phyloP scores from a whole-genome alignment of 2,113 vertebrate genomes.

The Neofelis nebulosa region DNA sequence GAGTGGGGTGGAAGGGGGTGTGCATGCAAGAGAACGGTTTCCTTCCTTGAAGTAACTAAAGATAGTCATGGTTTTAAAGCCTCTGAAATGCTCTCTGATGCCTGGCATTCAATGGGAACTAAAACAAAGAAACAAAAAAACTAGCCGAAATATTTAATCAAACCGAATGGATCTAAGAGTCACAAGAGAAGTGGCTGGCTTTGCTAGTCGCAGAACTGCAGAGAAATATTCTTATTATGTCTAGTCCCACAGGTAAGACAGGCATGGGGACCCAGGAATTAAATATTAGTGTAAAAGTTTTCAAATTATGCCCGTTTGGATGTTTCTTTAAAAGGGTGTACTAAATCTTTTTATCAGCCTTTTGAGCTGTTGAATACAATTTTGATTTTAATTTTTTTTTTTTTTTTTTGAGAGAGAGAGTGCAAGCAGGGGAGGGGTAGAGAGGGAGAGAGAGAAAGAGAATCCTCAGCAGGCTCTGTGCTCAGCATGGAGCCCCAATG shows the following conservation, averaged over 20 bases:
- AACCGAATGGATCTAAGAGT: not conserved
- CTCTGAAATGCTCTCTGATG: not conserved
- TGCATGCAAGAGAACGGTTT: too few species aligned
- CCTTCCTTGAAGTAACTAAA: not conserved
- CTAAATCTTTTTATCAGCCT: not conserved
- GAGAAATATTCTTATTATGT: not conserved
- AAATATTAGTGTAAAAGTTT: not conserved
- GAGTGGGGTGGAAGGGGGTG: too few species aligned
- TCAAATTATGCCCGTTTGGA: not conserved
- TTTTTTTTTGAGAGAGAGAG: too few species aligned
- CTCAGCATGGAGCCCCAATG: too few species aligned
- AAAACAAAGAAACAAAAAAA: not conserved
- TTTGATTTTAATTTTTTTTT: not conserved
- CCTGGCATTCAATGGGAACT: not conserved
- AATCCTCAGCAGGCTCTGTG: too few species aligned
- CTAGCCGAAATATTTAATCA: not conserved
- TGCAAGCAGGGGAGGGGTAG: too few species aligned
- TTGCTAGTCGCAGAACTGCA: not conserved
- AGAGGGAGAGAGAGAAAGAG: too few species aligned
- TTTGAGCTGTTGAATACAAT: not conserved
- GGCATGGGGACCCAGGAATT: not conserved
- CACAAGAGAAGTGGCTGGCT: not conserved
- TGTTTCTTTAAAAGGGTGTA: not conserved
- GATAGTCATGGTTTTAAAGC: not conserved
- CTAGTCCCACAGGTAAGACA: not conserved